Base-by-base conservation (phyloP, 2,888 invertebrate species). In the Morpho achilles region DNA sequence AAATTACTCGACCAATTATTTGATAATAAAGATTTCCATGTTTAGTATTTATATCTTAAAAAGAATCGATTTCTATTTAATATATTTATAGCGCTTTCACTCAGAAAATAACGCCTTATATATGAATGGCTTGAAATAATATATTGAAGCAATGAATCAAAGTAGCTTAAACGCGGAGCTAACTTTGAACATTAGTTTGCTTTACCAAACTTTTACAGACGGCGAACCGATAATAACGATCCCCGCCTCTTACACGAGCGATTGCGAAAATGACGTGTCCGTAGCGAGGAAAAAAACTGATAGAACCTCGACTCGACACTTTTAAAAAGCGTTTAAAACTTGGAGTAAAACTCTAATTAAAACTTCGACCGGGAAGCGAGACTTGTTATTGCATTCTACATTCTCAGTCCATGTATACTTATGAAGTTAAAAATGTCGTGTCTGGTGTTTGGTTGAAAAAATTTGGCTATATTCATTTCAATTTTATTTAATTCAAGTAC, bases 331-430 rank as follows among this genome's bases (percentile, higher is more conserved):
- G 46, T 61, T 59, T 54, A 32, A 45, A 59, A 54, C 41, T 59
- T 39, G 48, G 47, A 49, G 49, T 22, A 43, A 61, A 49, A 53
- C 45, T 41, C 45, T 60, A 58, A 60, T 63, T 63, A 63, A 62
- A 63, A 63, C 54, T 62, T 60, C 45, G 40, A 40, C 52, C 40
- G 41, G 41, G 46, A 51, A 44, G 39, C 52, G 53, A 53, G 47
- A 59, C 47, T 59, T 55, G 62, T 52, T 62, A 62, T 58, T 55
- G 60, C 62, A 58, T 47, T 62, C 52, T 55, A 39, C 47, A 54
- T 54, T 45, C 53, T 9, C 46, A 32, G 44, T 44, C 39, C 39
- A 16, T 45, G 23, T 52, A 43, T 39, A 40, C 46, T 55, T 53
- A 44, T 53, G 39, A 39, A 32, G 32, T 32, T 32, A 32, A 32